Conservation (phyloP, 2,888 invertebrate species). For the Axea sp. region DNA sequence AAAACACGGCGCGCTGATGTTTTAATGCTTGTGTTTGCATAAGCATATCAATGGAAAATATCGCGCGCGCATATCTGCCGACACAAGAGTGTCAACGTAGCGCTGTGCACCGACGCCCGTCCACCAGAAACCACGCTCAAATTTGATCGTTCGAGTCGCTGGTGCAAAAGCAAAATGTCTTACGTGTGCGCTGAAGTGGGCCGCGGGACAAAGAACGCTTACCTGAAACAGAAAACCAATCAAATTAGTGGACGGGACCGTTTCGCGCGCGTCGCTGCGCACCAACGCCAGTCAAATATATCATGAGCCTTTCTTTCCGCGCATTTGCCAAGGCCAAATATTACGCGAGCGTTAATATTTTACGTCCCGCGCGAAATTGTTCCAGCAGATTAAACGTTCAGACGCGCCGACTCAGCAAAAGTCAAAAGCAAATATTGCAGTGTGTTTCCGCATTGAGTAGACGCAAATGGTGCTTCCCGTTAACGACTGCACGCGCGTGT, state of each 20-base stretch:
- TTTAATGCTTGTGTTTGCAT: too few relatives aligned
- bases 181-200: constrained; percentile 7
- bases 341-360: constrained; percentile 55
- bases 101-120: too few relatives aligned
- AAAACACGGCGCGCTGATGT: too few relatives aligned
- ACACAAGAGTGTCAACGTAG: too few relatives aligned
- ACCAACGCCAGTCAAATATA: constrained; percentile 40
- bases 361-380: constrained; percentile 45
- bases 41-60: too few relatives aligned
- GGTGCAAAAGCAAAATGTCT: too few relatives aligned
- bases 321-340: constrained; percentile 48
- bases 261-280: constrained; percentile 8
- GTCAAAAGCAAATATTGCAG: constrained; percentile 55
- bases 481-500: constrained; percentile 13
- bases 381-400: constrained; percentile 51
- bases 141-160: too few relatives aligned
- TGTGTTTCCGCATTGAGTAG: constrained; percentile 49
- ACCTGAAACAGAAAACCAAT: constrained; percentile 34
- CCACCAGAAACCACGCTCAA: too few relatives aligned
- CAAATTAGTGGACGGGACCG: constrained; percentile 3
- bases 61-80: too few relatives aligned
- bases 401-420: constrained; percentile 53
- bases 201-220: constrained; percentile 8
- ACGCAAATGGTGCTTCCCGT: constrained; percentile 33
- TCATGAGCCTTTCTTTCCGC: constrained; percentile 39